Evolutionary conservation across 2,113 vertebrate species (phyloP).

Genomic region (Neolamprologus sp.): DNA sequence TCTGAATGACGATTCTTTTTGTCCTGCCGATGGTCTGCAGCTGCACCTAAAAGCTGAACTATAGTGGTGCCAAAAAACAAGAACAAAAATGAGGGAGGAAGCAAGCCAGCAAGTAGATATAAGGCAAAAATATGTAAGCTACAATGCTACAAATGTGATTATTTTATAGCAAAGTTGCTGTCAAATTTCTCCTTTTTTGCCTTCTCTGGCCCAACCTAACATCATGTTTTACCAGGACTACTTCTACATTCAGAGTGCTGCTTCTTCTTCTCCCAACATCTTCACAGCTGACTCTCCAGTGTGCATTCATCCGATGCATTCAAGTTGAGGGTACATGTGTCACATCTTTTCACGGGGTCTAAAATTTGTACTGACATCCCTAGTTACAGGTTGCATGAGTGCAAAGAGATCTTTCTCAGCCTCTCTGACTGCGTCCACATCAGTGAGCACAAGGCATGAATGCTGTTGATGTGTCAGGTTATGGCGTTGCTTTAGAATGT

Average conservation of each 20-base stretch:
- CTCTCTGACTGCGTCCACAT: not conserved
- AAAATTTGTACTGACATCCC: not conserved
- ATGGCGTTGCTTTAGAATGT: not conserved
- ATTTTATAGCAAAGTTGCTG: not conserved
- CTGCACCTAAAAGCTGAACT: not conserved
- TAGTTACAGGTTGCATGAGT: not conserved
- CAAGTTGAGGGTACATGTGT: not conserved
- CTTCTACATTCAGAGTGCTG: not conserved
- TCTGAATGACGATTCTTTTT: not conserved
- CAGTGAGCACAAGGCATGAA: not conserved
- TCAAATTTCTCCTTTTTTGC: not conserved
- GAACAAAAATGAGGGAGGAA: not conserved
- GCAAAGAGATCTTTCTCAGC: not conserved
- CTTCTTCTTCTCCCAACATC: not conserved
- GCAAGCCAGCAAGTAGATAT: not conserved
- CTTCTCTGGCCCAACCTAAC: not conserved
- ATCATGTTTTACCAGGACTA: not conserved
- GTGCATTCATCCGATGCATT: not conserved
- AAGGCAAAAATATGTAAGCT: not conserved
- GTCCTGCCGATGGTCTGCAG: not conserved
- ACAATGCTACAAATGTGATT: not conserved
- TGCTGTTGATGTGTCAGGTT: not conserved
- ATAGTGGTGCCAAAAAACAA: not conserved
- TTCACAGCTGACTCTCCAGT: not conserved
- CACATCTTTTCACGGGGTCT: slow-evolving; percentile 1